A percentile compares a stretch with the other conserved stretches of the same genome.
These are phyloP conservation scores for Syngnathus floridae DNA, from an alignment of 2,113 vertebrate genomes.

Conservation along the genomic window DNA sequence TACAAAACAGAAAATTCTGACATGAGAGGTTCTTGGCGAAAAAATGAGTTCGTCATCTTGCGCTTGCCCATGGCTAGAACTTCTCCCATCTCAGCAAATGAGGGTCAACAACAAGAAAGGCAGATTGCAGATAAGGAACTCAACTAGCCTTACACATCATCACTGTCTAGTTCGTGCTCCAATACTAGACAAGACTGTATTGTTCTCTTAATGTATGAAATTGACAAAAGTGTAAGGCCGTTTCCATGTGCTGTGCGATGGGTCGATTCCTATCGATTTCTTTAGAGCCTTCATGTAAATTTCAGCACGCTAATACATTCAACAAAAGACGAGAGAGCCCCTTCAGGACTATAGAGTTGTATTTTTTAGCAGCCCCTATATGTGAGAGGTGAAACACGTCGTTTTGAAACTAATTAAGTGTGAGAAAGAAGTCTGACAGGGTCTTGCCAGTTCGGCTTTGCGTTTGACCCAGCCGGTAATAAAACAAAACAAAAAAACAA, in stretches of 20 bases:
- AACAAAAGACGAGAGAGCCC: neutral
- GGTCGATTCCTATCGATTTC: neutral
- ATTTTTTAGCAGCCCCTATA: neutral
- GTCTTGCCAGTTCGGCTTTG: neutral
- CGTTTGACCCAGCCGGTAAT: neutral
- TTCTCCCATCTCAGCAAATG: constrained; percentile 5
- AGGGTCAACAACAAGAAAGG: neutral
- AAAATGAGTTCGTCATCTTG: constrained; percentile 6
- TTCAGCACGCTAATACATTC: neutral
- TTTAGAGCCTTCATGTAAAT: neutral
- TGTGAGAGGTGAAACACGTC: neutral
- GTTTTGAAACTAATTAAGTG: neutral
- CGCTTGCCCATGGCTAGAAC: constrained; percentile 4
- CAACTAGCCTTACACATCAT: neutral
- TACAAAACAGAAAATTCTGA: neutral
- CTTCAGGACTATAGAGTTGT: neutral
- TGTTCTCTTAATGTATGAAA: neutral
- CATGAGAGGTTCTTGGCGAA: neutral
- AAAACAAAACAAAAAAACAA: neutral
- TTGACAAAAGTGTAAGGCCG: neutral
- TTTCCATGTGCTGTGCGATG: neutral
- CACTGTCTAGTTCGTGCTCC: neutral
- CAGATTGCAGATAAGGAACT: constrained; percentile 13
- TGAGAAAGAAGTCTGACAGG: neutral
- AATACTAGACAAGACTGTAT: neutral